Evolutionary conservation across 2,113 vertebrate genomes (phyloP).

Genomic region (Vidua chalybeata): DNA sequence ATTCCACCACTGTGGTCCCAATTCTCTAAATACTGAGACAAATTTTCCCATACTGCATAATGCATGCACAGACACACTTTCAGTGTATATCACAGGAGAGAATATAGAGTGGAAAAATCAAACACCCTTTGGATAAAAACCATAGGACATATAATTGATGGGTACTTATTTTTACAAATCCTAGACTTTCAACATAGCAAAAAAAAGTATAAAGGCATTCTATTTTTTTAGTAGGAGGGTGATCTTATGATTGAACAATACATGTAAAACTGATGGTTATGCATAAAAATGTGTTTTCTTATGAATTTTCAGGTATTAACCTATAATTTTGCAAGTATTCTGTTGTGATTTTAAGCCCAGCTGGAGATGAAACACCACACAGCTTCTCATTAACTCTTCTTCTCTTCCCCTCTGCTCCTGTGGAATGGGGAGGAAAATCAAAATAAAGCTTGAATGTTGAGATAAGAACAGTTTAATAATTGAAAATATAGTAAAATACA

Average conservation of each 20-base stretch:
- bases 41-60: not conserved
- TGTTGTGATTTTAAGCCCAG: not conserved
- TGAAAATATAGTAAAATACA: not conserved
- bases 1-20: not conserved
- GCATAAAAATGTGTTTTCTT: not conserved
- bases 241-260: not conserved
- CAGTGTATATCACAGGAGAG: not conserved
- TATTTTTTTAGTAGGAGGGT: not conserved
- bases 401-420: rapidly evolving
- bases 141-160: not conserved
- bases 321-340: not conserved
- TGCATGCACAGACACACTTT: not conserved
- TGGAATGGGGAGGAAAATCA: not conserved
- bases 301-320: not conserved
- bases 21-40: not conserved
- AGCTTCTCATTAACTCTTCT: not conserved
- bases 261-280: not conserved
- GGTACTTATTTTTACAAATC: not conserved
- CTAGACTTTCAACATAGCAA: not conserved
- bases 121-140: not conserved
- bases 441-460: not conserved
- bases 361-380: not conserved
- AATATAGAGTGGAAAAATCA: not conserved
- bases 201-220: not conserved
- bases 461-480: not conserved